Percentiles rank a stretch among this genome's conserved stretches.
Evolutionary conservation across 2,888 invertebrate genomes (phyloP).

Genomic region (Anaspis maculata): DNA sequence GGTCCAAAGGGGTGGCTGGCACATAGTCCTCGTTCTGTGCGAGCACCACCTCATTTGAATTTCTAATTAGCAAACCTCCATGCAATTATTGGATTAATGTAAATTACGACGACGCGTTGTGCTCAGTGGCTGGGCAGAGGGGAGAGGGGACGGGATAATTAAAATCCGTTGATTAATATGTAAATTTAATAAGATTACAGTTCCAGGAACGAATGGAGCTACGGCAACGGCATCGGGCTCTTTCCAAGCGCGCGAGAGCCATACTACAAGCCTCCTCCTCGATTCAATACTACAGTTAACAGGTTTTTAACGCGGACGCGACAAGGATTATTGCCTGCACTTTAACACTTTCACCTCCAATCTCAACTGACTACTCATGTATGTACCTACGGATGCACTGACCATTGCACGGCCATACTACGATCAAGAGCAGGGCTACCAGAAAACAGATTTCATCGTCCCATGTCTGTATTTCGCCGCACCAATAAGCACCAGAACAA

Average conservation of each 20-base stretch:
- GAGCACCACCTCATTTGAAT: constrained; percentile 83
- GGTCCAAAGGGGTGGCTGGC: constrained; percentile 32
- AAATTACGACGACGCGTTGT: constrained; percentile 74
- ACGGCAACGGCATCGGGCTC: constrained; percentile 21
- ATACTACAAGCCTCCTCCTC: constrained; percentile 11
- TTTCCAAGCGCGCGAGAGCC: too few species aligned
- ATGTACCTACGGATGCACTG: too few species aligned
- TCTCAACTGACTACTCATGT: too few species aligned
- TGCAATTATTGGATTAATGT: constrained; percentile 92
- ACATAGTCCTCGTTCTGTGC: constrained; percentile 44
- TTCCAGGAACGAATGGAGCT: constrained; percentile 69
- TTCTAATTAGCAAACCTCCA: constrained; percentile 88
- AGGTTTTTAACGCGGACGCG: constrained; percentile 6
- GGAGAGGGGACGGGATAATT: constrained; percentile 72
- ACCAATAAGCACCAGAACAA: too few species aligned
- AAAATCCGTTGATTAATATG: constrained; percentile 98
- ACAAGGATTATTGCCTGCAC: constrained; percentile 12
- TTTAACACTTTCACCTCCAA: too few species aligned
- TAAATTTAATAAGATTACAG: constrained; percentile 98
- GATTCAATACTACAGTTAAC: constrained; percentile 20
- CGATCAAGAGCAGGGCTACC: too few species aligned
- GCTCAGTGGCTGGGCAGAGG: constrained; percentile 38
- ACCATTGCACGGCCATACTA: too few species aligned
- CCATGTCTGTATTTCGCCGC: too few species aligned
- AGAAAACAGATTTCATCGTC: too few species aligned